These are phyloP conservation scores for Mustela nigripes DNA, from an alignment of 2,113 vertebrate genomes.

Conservation along the genomic window DNA sequence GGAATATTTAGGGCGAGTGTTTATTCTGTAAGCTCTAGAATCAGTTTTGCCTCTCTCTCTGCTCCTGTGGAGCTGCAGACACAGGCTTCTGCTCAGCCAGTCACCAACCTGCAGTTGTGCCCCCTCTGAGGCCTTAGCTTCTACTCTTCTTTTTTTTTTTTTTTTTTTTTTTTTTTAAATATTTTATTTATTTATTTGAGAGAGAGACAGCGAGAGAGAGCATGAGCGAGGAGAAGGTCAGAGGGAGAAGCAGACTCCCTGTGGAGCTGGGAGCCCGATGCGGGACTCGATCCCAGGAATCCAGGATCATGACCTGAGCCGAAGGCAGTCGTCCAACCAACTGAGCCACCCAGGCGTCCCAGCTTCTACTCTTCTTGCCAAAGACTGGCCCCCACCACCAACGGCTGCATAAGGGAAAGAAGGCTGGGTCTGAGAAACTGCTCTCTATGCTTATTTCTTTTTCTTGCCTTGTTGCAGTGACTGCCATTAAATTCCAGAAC, in stretches of 20 bases:
- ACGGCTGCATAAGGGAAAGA: not conserved
- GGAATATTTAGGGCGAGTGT: not conserved
- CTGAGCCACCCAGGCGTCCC: too few relatives aligned
- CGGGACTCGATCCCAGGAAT: too few relatives aligned
- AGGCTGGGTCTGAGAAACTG: not conserved
- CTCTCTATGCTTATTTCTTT: not conserved
- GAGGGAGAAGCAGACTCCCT: too few relatives aligned
- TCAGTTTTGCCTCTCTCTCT: not conserved
- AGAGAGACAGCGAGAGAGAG: too few relatives aligned
- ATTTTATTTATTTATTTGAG: too few relatives aligned
- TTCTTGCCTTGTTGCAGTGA: conserved; percentile 1
- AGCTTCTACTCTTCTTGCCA: not conserved
- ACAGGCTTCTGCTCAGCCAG: not conserved
- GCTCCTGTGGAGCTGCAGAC: not conserved
- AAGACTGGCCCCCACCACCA: not conserved
- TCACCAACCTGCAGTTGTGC: not conserved
- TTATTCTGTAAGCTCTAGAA: not conserved
- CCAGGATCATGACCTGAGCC: too few relatives aligned
- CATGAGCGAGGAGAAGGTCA: too few relatives aligned
- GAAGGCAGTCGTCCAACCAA: too few relatives aligned
- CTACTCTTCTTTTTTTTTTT: not conserved
- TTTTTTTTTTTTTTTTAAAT: too few relatives aligned
- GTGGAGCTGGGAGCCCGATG: too few relatives aligned
- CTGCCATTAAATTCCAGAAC: not conserved
- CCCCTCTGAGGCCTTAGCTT: not conserved